Evolutionary conservation across 2,797 vertebrate genomes (phyloP).

Genomic region (Acrocephalus scirpaceus): DNA sequence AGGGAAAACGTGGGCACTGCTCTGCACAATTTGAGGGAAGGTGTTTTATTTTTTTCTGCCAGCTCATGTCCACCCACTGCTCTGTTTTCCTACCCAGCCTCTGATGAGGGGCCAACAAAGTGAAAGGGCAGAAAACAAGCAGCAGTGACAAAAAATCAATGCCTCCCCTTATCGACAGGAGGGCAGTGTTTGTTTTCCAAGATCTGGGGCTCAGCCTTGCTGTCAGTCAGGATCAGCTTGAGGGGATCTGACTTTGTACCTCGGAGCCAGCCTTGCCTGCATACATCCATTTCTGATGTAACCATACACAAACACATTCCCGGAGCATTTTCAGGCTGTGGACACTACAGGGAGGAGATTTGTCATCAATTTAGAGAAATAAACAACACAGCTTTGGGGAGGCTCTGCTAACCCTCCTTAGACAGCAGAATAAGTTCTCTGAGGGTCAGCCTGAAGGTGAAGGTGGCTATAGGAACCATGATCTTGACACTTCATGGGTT

Average conservation of each 20-base stretch:
- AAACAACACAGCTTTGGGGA: background rate
- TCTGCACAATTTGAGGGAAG: background rate
- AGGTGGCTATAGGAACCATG: background rate
- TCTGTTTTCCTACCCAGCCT: background rate
- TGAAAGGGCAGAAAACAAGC: constrained; percentile 30
- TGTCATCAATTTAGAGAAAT: background rate
- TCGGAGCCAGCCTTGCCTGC: background rate
- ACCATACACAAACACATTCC: no score
- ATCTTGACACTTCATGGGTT: background rate
- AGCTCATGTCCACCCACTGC: background rate
- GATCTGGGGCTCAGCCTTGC: background rate
- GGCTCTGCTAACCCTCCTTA: background rate
- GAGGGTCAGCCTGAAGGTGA: background rate
- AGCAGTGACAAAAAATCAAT: background rate
- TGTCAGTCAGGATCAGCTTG: background rate
- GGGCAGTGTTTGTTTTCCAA: background rate
- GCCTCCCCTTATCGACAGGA: background rate
- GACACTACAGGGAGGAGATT: background rate
- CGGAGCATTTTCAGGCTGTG: background rate
- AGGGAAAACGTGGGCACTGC: fast-evolving
- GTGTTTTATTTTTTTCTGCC: background rate
- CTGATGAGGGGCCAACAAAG: constrained; percentile 30
- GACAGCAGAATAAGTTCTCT: background rate
- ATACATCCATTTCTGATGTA: fast-evolving
- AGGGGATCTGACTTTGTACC: background rate